These are phyloP conservation scores for Drosophila histrio DNA, from an alignment of 2,888 invertebrate genomes.

Conservation along the genomic window DNA sequence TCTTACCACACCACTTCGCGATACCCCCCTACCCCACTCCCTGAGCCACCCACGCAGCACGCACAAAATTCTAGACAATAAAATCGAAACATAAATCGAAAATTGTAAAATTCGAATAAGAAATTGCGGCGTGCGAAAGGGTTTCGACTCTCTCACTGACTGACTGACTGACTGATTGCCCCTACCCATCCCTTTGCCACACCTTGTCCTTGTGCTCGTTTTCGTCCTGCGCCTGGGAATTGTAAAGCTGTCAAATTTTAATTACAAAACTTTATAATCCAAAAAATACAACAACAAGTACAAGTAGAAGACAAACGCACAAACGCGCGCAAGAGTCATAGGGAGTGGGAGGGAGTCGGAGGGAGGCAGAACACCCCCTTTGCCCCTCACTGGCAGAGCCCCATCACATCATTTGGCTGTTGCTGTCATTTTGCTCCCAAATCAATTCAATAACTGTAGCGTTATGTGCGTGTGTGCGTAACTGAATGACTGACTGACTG, in stretches of 20 bases:
- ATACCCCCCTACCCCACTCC: neutral
- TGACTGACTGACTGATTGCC: slow-evolving; percentile 12
- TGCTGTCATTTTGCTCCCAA: slow-evolving; percentile 53
- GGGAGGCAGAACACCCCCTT: neutral
- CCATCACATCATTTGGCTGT: slow-evolving; percentile 16
- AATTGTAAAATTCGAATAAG: slow-evolving; percentile 75
- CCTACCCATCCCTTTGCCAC: too few species aligned
- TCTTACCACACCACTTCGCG: too few species aligned
- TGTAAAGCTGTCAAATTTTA: slow-evolving; percentile 79
- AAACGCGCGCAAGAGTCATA: neutral
- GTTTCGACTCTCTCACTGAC: slow-evolving; percentile 24
- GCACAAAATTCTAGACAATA: slow-evolving; percentile 66
- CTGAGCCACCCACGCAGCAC: slow-evolving; percentile 11
- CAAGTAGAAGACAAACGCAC: slow-evolving; percentile 22
- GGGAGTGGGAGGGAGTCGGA: too few species aligned
- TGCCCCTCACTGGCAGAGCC: neutral
- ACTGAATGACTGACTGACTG: slow-evolving; percentile 58
- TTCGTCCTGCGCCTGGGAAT: slow-evolving; percentile 65
- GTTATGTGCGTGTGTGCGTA: slow-evolving; percentile 75
- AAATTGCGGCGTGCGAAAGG: slow-evolving; percentile 54
- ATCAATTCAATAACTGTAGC: slow-evolving; percentile 73
- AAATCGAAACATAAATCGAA: slow-evolving; percentile 79
- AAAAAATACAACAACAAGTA: slow-evolving; percentile 72
- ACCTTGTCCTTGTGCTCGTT: slow-evolving; percentile 10
- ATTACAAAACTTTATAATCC: slow-evolving; percentile 79